These are phyloP conservation scores for Pyrochroa serraticornis DNA, from an alignment of 2,888 invertebrate species.

Conservation along the genomic window DNA sequence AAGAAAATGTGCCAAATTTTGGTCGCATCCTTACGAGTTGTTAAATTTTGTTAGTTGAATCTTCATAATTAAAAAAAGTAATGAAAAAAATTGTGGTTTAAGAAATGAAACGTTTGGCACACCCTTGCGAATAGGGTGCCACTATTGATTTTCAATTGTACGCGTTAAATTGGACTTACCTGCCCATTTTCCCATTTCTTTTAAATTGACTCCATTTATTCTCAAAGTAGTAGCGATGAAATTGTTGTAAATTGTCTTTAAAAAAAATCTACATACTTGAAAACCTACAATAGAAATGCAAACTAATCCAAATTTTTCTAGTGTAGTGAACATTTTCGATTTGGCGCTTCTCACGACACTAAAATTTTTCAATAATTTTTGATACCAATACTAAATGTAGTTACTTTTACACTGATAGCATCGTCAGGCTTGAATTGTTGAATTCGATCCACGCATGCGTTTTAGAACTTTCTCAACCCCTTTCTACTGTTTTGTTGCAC, in stretches of 20 bases:
- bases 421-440: constrained; percentile 20
- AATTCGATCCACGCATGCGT: constrained; percentile 36
- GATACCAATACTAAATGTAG: constrained; percentile 7
- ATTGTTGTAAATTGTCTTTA: constrained; percentile 55
- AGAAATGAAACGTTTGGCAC: too few species aligned
- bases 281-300: constrained; percentile 55
- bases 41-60: too few species aligned
- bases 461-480: constrained; percentile 39
- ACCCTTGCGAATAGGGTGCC: too few species aligned
- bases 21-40: too few species aligned
- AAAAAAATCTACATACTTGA: constrained; percentile 62
- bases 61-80: too few species aligned
- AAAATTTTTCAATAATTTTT: background rate
- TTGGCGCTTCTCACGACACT: background rate
- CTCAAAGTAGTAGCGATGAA: constrained; percentile 63
- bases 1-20: too few species aligned
- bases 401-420: constrained; percentile 27
- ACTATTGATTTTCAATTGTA: background rate
- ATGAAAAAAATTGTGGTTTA: too few species aligned
- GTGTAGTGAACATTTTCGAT: constrained; percentile 44
- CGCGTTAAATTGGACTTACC: constrained; percentile 61
- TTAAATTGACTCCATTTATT: constrained; percentile 63
- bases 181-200: constrained; percentile 79
- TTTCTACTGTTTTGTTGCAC: constrained; percentile 33
- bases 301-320: constrained; percentile 61